Base-by-base conservation (phyloP, 2,797 vertebrate species). In the Sardinella longiceps region DNA sequence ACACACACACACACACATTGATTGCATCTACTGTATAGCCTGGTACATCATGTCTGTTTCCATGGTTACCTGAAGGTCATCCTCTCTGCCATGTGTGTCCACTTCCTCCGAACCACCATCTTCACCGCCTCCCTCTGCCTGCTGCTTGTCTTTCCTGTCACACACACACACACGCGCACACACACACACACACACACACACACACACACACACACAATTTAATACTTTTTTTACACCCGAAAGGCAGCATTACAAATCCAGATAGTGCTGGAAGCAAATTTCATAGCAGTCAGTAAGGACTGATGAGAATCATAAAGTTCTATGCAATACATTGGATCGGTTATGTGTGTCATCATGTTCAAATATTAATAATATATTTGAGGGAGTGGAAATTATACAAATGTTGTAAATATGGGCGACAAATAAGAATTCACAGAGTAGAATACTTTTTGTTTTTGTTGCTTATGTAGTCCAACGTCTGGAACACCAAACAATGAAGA, bases 401-500 rank as follows among this genome's bases (percentile, higher is more conserved):
- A n/a, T n/a, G n/a, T n/a, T n/a, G n/a, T n/a, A n/a, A n/a, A n/a
- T n/a, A n/a, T n/a, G 50, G 2, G 15, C 20, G 50, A 20, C 15
- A 4, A 33, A 33, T 28, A 66, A 66, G 58, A 63, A 25, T 3
- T 9, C 25, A 11, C 12, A 33, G 56, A 56, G 23, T 18, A 43
- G 18, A 20, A 7, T 85, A 93, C 90, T 92, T 97, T 93, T 92
- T 97, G 94, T 95, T 98, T 74, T 94, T 96, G 53, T 96, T 95
- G 28, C 94, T 97, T 91, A 99, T 96, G 92, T 94, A 95, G 81
- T 98, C 98, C 0, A 99, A 95, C 0, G 96, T 95, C 90, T 97
- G 97, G 91, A 94, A 98, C 0, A 99, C 98, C 90, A 99, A 93
- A 0, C 88, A 94, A 91, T 99, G 97, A 51, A 99, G 96, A 48